Evolutionary conservation across 2,113 vertebrate species (phyloP).

Genomic region (Asarcornis scutulata): DNA sequence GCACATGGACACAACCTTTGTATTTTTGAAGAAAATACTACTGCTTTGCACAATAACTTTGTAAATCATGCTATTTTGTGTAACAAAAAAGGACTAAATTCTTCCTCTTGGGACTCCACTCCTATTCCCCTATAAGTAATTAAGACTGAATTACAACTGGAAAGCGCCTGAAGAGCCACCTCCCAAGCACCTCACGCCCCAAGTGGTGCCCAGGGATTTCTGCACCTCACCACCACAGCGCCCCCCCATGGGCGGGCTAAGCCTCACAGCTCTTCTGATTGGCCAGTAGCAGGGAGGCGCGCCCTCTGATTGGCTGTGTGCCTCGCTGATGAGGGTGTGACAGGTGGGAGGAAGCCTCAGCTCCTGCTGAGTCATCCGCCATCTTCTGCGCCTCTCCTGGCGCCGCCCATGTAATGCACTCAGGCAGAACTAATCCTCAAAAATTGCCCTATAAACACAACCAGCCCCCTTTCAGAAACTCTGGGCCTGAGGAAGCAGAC

Average conservation of each 20-base stretch:
- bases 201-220: fast-evolving
- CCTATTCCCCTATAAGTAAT: not conserved
- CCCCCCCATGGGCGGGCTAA: fast-evolving
- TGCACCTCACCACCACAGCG: not conserved
- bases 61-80: not conserved
- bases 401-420: not conserved
- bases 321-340: not conserved
- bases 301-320: not conserved
- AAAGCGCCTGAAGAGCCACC: not conserved
- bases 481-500: not conserved
- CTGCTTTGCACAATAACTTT: not conserved
- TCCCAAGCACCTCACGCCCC: not conserved
- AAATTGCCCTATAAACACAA: slow-evolving; percentile 14
- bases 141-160: fast-evolving
- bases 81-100: not conserved
- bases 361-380: not conserved
- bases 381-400: not conserved
- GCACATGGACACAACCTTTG: not conserved
- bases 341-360: not conserved
- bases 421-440: slow-evolving; percentile 1
- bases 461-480: not conserved
- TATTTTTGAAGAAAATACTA: not conserved
- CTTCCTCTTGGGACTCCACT: not conserved
- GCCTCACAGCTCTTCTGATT: not conserved
- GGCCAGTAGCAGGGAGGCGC: not conserved